A percentile compares a stretch with the other conserved stretches of the same genome.
Conservation (phyloP, 2,888 invertebrate species). For the Andricus quercusramuli region DNA sequence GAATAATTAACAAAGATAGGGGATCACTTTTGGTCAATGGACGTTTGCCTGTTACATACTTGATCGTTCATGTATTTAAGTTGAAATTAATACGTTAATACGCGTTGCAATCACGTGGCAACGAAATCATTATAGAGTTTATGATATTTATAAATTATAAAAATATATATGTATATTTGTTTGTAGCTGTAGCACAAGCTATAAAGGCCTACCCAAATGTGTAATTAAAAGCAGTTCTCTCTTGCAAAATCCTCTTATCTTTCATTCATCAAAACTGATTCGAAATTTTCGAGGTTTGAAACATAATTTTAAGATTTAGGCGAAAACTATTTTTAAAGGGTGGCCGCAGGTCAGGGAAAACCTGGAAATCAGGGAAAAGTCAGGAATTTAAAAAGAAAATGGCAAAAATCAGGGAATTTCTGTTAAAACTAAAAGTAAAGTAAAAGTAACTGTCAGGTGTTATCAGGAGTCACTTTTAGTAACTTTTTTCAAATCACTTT, state of each 20-base stretch:
- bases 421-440: too few relatives aligned
- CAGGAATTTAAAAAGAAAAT: too few relatives aligned
- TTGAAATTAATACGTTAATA: constrained; percentile 55
- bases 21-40: constrained; percentile 67
- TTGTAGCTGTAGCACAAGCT: constrained; percentile 70
- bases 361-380: too few relatives aligned
- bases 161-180: constrained; percentile 64
- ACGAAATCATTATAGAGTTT: constrained; percentile 70
- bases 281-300: constrained; percentile 2
- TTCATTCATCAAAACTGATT: constrained; percentile 11
- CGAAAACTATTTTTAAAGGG: too few relatives aligned
- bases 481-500: too few relatives aligned
- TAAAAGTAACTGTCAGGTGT: too few relatives aligned
- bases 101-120: constrained; percentile 65
- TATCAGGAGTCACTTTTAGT: too few relatives aligned
- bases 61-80: constrained; percentile 60
- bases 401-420: too few relatives aligned
- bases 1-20: constrained; percentile 55
- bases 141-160: constrained; percentile 69
- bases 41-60: constrained; percentile 66
- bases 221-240: constrained; percentile 48
- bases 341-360: too few relatives aligned
- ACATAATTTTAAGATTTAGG: too few relatives aligned
- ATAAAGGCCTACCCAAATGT: constrained; percentile 71
- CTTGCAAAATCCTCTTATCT: constrained; percentile 48